These are phyloP conservation scores for Hypomesus transpacificus DNA, from an alignment of 2,113 vertebrate genomes.

Conservation along the genomic window DNA sequence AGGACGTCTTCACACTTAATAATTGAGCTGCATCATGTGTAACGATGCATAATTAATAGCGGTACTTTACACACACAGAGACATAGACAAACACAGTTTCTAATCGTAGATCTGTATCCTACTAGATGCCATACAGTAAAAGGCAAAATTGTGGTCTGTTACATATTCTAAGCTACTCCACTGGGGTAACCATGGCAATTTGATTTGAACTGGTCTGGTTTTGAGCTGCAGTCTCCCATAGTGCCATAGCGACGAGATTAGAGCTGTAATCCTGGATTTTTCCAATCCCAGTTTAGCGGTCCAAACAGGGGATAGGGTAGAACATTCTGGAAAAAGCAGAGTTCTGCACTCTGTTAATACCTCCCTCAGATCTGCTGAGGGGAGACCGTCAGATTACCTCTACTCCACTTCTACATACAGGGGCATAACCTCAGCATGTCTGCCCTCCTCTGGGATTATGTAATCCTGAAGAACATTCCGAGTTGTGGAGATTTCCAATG, in stretches of 20 bases:
- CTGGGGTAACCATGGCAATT: constrained; percentile 43
- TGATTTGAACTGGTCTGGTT: constrained; percentile 25
- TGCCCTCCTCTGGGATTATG: too few relatives aligned
- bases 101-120: too few relatives aligned
- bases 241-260: constrained; percentile 61
- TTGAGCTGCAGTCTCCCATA: constrained; percentile 37
- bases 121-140: not conserved
- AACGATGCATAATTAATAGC: too few relatives aligned
- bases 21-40: not conserved
- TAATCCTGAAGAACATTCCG: too few relatives aligned
- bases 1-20: not conserved
- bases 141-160: not conserved
- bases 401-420: too few relatives aligned
- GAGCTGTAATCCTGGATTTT: constrained; percentile 65
- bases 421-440: too few relatives aligned
- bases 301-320: constrained; percentile 16
- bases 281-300: constrained; percentile 55
- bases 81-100: too few relatives aligned
- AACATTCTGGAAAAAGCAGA: not conserved
- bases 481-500: too few relatives aligned
- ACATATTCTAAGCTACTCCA: not conserved
- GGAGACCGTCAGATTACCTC: too few relatives aligned
- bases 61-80: too few relatives aligned
- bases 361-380: not conserved
- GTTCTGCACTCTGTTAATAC: not conserved